Base-by-base conservation (phyloP, 2,797 vertebrate species). In the Etheostoma perlongum region DNA sequence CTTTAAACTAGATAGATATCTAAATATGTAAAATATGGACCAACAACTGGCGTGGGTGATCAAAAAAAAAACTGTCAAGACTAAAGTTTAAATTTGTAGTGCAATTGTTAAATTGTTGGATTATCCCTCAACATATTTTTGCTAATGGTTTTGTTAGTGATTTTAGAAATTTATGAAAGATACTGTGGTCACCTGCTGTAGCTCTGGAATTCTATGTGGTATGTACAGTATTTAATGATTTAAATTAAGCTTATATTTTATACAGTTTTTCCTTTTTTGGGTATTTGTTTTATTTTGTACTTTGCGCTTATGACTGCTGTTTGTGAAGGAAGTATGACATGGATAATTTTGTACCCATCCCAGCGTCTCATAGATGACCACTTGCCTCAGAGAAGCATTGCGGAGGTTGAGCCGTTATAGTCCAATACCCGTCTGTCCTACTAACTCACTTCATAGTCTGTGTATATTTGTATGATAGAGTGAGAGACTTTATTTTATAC, bases 181-280 rank as follows among this genome's bases (percentile, higher is more conserved):
- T 81, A 74, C 60, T 13, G 59, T 82, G 82, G 79, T 84, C 81
- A 85, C 85, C 88, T 84, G 84, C 87, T 91, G 87, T 88, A 90
- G 91, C 88, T 79, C 87, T 87, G 87, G 93, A 81, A 86, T 84
- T 88, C 27, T 88, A 62, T 85, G 86, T 94, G 82, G 84, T 85
- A 81, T 94, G 94, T 94, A 95, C 91, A 94, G 94, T 95, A 95
- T 95, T 95, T 95, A 95, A 95, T 91, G 86, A 93, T 94, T 94
- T 94, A 95, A 95, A 93, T 95, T 93, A 95, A 94, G 90, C 88
- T 82, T 89, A 85, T 93, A 92, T 94, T 94, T 95, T 95, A 86
- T 95, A 94, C 84, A 40, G 12, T 15, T 58, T 68, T 63, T 60
- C 74, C 62, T 78, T 55, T 59, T 69, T 73, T 52, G 54, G 54